Base-by-base conservation (phyloP, 92 coral and sea anemone species). In the Porites cylindrica region DNA sequence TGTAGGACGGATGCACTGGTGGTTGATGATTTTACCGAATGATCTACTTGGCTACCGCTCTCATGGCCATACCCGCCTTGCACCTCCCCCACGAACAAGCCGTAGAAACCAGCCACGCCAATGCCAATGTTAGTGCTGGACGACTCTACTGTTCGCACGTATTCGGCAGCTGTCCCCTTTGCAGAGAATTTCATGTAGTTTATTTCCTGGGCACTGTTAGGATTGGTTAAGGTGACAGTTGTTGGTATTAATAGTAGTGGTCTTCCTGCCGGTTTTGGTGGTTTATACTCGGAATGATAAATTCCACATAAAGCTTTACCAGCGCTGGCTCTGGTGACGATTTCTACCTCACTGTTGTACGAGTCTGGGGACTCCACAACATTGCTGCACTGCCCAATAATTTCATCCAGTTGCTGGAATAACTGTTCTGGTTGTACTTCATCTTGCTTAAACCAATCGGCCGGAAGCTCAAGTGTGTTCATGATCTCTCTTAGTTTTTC, bases 261-360 rank as follows among this genome's bases (percentile, higher is more conserved):
- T 58, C 19, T 24, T 18, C 69, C 83, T 2, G 88, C 91, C 26
- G 84, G 14, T 38, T n/a, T 60, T 13, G 88, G 83, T 19, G 63
- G 59, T 19, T 62, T 52, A 21, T 88, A 88, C 43, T 88, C 76
- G 47, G 91, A 88, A 12, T 66, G 70, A 72, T 65, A 88, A 64
- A 88, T 82, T 5, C 91, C 91, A 76, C 88, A 81, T 1, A 88
- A 23, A 7, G 88, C 91, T 38, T 76, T 79, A 1, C 88, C 91
- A 2, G 76, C 82, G 59, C 91, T 88, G 32, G 88, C 87, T 50
- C 54, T 82, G 19, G 68, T 54, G 19, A 88, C 80, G 13, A 88
- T 81, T 70, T 88, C 91, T 67, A 74, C 70, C 58, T 64, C 63
- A 58, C 61, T 88, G 1, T 88, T 82, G 72, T 75, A 88, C 11